A percentile compares a stretch with the other conserved stretches of the same genome.
These are phyloP conservation scores for Lysandra coridon DNA, from an alignment of 2,888 invertebrate genomes.

Conservation along the genomic window DNA sequence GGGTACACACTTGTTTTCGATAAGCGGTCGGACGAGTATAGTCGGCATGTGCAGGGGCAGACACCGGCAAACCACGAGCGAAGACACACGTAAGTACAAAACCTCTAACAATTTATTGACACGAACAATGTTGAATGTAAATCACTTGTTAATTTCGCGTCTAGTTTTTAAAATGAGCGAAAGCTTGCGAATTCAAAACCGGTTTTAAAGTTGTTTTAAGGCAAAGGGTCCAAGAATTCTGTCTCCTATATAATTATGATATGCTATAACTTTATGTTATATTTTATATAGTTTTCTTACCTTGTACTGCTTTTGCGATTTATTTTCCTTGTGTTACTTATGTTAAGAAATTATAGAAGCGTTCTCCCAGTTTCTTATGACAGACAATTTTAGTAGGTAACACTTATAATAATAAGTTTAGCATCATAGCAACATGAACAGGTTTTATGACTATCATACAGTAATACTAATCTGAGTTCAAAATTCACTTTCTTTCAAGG, in stretches of 20 bases:
- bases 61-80: neutral
- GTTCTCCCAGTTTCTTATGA: neutral
- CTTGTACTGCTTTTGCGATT: neutral
- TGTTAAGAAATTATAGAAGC: neutral
- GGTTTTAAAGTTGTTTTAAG: neutral
- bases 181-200: neutral
- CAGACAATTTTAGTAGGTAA: neutral
- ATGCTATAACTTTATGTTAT: neutral
- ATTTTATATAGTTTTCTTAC: neutral
- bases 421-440: neutral
- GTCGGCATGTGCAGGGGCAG: neutral
- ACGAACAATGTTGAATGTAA: neutral
- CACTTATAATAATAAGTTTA: neutral
- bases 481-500: too few species aligned
- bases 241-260: neutral
- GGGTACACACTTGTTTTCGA: neutral
- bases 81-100: slow-evolving; percentile 14
- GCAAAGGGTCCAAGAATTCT: neutral
- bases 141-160: neutral
- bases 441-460: too few species aligned
- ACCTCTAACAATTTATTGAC: neutral
- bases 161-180: neutral
- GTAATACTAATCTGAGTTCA: too few species aligned
- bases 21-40: neutral
- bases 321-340: neutral